These are phyloP conservation scores for Liodrosophila aerea DNA, from an alignment of 2,888 invertebrate species.

Conservation along the genomic window DNA sequence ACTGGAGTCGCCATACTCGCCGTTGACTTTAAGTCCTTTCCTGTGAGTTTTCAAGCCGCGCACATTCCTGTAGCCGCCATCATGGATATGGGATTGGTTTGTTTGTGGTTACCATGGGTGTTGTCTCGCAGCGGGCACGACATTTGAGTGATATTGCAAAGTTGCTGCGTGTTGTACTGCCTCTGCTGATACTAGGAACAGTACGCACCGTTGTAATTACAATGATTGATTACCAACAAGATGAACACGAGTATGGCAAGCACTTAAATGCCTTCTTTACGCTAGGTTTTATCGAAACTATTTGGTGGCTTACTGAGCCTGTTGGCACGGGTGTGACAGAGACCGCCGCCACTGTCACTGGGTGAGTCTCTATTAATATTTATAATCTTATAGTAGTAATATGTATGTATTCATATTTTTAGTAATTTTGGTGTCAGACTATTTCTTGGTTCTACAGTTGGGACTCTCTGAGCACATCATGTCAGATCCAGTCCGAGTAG, in stretches of 20 bases:
- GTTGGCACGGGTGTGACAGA: slow-evolving; percentile 43
- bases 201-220: slow-evolving; percentile 85
- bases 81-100: slow-evolving; percentile 97
- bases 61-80: slow-evolving; percentile 93
- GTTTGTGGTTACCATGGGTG: slow-evolving; percentile 91
- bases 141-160: slow-evolving; percentile 54
- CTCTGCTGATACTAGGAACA: slow-evolving; percentile 85
- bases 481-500: slow-evolving; percentile 83
- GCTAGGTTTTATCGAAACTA: slow-evolving; percentile 91
- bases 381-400: too few relatives aligned
- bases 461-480: slow-evolving; percentile 90
- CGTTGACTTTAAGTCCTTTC: slow-evolving; percentile 95
- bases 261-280: slow-evolving; percentile 99
- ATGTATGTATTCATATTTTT: neutral
- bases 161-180: slow-evolving; percentile 76
- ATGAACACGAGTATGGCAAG: slow-evolving; percentile 95
- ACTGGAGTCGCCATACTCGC: slow-evolving; percentile 94
- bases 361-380: slow-evolving; percentile 47
- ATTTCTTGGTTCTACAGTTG: slow-evolving; percentile 84
- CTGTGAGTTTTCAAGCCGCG: too few relatives aligned
- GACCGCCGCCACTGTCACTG: slow-evolving; percentile 82
- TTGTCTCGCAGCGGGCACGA: slow-evolving; percentile 85
- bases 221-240: slow-evolving; percentile 91
- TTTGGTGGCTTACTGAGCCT: slow-evolving; percentile 84
- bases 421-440: slow-evolving; percentile 85